A percentile compares a stretch with the other conserved stretches of the same genome.
Conservation (phyloP, 2,797 vertebrate species). For the Acanthis flammea region DNA sequence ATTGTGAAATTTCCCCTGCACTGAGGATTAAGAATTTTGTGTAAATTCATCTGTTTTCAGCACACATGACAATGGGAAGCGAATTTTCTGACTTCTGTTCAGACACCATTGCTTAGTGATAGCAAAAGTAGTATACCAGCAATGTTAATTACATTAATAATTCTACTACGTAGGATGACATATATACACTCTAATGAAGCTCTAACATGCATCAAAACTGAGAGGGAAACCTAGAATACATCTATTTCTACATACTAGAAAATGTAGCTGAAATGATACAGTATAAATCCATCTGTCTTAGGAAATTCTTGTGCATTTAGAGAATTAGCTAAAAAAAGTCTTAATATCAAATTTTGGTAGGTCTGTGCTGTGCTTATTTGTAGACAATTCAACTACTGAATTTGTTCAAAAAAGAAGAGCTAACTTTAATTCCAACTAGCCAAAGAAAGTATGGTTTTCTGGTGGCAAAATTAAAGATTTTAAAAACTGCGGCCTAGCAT, state of each 20-base stretch:
- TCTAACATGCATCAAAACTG: constrained; percentile 8
- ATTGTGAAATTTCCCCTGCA: constrained; percentile 46
- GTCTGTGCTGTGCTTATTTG: background rate
- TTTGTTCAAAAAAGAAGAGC: background rate
- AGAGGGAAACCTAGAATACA: background rate
- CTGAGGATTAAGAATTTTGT: constrained; percentile 55
- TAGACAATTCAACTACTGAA: background rate
- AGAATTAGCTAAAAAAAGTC: background rate
- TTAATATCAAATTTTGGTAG: background rate
- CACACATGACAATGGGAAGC: background rate
- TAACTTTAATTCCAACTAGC: background rate
- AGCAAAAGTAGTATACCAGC: constrained; percentile 30
- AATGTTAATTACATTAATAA: constrained; percentile 66
- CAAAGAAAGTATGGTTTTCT: background rate
- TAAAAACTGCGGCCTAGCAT: background rate
- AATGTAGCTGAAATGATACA: background rate
- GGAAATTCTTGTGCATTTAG: background rate
- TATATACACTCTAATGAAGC: constrained; percentile 28
- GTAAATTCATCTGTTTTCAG: constrained; percentile 47
- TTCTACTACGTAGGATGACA: constrained; percentile 15
- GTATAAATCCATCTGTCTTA: background rate
- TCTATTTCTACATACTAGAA: background rate
- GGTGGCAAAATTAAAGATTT: constrained; percentile 6
- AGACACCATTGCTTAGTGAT: background rate
- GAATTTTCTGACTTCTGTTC: constrained; percentile 12